Base-by-base conservation (phyloP, 2,888 invertebrate species). In the Lasiommata megera region DNA sequence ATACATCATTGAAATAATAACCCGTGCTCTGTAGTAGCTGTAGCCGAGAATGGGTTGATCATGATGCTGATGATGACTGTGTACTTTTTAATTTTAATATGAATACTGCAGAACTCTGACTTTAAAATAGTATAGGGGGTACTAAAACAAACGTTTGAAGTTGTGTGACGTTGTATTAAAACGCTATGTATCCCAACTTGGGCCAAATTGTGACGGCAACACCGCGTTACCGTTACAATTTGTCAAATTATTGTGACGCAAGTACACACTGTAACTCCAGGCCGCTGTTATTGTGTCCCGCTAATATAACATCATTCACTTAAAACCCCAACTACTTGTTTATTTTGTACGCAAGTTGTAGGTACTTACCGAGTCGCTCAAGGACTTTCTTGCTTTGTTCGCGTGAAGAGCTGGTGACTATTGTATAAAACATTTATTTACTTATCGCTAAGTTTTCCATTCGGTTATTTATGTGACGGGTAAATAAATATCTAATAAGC, bases 241-340 rank as follows among this genome's bases (percentile, higher is more conserved):
- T 76, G 73, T 75, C 73, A 74, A 63, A 72, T 67, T 67, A 68
- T 55, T 61, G 53, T 63, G 68, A 63, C 67, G 63, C 63, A 72
- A 73, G 72, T 55, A 53, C 38, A 41, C 31, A 37, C 41, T 28
- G 51, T 40, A 55, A 52, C 47, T 43, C 29, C 37, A 14, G 17
- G 36, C 6, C 17, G 18, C 40, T 41, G 47, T 52, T 55, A 6
- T 29, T 52, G 36, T 46, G 47, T 29, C 8, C 38, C 11, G 41
- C 31, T 37, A 48, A 38, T 29, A 43, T n/a, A 53, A 55, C 40
- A 53, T 34, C 29, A 23, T 55, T 40, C 29, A 23, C 38, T 56
- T 53, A 12, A 36, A 41, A 41, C 36, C 9, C 47, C 34, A 11
- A 17, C 9, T 12, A 5, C 51, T 40, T 51, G 51, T 51, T 51